Evolutionary conservation across 2,113 vertebrate species (phyloP), one percentile per base, ranked within the genome.

Genomic region (Dasypus novemcinctus): DNA sequence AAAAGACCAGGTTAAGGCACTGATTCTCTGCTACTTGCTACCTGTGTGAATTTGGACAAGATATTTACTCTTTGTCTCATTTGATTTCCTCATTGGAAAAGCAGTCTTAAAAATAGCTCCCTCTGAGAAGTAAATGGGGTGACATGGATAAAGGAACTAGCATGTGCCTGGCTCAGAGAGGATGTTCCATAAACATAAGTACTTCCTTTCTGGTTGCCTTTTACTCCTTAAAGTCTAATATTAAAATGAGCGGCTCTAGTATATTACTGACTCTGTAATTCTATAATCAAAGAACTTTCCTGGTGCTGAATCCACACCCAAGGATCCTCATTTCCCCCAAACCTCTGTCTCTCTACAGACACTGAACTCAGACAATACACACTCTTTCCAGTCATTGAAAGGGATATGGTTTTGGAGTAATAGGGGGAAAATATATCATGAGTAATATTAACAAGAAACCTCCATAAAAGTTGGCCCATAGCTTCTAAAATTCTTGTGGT

Each of bases 321-420:
- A 90, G 59, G 76, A 80, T 71, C 69, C 54, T 87, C 59, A 95
- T 91, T 82, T 91, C 21, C 78, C 92, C 74, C 71, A 93, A 57
- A 76, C 38, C 31, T 94, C 75, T 89, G 93, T 74, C 64, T 95
- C 69, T 54, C 83, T 91, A 46, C 64, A 95, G 93, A 95, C 92
- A 78, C 66, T 82, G 49, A 94, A 88, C 57, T 91, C 94, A 97
- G 96, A 96, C 96, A 98, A 97, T 95, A 97, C 96, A 95, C 96
- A 93, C 88, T 93, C 95, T 98, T 97, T 97, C 96, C 96, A 97
- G 86, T 96, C 91, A 25, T 64, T 95, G 95, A 83, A 90, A 97
- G 72, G 97, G 76, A 97, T 97, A 97, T 94, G 95, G 91, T 96
- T 97, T 97, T 97, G 96, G 94, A 97, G 91, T 57, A 98, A 97